Evolutionary conservation across 1,140 invertebrate species (phyloP), one percentile per base, ranked within the genome.

Genomic region (Drosophila ananassae): DNA sequence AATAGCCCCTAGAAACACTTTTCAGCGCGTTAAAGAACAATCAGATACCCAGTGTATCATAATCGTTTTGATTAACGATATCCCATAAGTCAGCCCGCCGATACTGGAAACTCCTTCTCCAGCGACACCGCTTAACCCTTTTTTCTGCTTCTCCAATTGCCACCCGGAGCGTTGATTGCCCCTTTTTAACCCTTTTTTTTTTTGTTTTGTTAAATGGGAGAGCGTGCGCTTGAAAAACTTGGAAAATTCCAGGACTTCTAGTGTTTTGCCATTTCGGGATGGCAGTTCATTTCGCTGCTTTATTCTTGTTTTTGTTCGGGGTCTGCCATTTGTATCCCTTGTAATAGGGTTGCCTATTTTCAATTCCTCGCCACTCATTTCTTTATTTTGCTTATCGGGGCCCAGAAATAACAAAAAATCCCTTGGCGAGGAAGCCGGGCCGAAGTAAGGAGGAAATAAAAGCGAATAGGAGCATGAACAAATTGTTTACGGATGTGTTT

Each of bases 401-500:
- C 34, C 17, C 34, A 22, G 30, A 8, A 54, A 13, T 25, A 17
- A 46, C 55, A 44, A 47, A 66, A 58, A 25, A 48, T 13, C 25
- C 46, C 28, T n/a, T n/a, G 48, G 46, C 52, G 73, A 76, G 67
- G 5, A 68, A 67, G 41, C 79, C 71, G 73, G 56, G 73, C 59
- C 68, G 67, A 25, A 46, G 37, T 60, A 51, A 37, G 10, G 32
- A 8, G 34, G 60, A 46, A 39, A 50, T 58, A 59, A 58, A 46
- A 62, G 52, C 73, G 71, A 87, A 78, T 78, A 87, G 63, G 78
- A 77, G 79, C 78, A 87, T 85, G 82, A 82, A 87, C 83, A 87
- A 87, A 87, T 87, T 87, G 83, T 87, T 87, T 87, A 87, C 83
- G 82, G 82, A 87, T 87, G 82, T 87, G 78, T 82, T 87, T 89